These are phyloP conservation scores for Amaurobius ferox DNA, from an alignment of 2,888 invertebrate genomes.

Conservation along the genomic window DNA sequence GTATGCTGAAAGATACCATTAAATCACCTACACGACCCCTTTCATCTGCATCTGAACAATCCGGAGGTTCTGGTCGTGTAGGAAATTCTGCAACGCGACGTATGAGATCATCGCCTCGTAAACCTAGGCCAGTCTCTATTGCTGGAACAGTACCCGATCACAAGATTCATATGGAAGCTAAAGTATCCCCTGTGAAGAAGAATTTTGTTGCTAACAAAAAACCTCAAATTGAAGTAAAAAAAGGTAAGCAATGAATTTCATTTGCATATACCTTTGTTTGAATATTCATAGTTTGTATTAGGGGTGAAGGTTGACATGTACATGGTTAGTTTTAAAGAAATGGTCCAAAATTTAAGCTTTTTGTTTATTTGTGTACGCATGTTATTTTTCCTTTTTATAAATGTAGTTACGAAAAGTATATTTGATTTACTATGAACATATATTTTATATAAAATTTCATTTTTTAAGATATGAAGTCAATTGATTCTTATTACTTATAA, in stretches of 20 bases:
- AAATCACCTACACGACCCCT: conserved; percentile 86
- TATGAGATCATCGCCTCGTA: conserved; percentile 78
- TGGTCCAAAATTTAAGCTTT: too few species aligned
- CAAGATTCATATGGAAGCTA: conserved; percentile 12
- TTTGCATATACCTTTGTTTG: too few species aligned
- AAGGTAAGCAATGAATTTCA: conserved; percentile 27
- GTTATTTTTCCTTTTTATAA: too few species aligned
- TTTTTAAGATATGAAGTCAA: too few species aligned
- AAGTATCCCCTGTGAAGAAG: conserved; percentile 25
- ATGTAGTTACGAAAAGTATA: too few species aligned
- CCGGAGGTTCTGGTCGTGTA: conserved; percentile 63
- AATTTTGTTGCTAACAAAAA: conserved; percentile 26
- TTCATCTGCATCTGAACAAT: conserved; percentile 81
- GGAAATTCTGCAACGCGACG: conserved; percentile 75
- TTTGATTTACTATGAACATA: too few species aligned
- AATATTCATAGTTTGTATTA: too few species aligned
- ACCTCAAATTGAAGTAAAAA: conserved; percentile 13
- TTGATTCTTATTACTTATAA: too few species aligned
- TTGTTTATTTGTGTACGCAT: too few species aligned
- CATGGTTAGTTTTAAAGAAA: too few species aligned
- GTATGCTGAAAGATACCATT: conserved; percentile 32
- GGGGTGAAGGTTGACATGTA: too few species aligned
- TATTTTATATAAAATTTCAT: too few species aligned
- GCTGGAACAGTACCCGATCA: conserved; percentile 66
- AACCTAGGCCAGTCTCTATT: conserved; percentile 67